These are phyloP conservation scores for Panurus biarmicus DNA, from an alignment of 2,113 vertebrate species.

Conservation along the genomic window DNA sequence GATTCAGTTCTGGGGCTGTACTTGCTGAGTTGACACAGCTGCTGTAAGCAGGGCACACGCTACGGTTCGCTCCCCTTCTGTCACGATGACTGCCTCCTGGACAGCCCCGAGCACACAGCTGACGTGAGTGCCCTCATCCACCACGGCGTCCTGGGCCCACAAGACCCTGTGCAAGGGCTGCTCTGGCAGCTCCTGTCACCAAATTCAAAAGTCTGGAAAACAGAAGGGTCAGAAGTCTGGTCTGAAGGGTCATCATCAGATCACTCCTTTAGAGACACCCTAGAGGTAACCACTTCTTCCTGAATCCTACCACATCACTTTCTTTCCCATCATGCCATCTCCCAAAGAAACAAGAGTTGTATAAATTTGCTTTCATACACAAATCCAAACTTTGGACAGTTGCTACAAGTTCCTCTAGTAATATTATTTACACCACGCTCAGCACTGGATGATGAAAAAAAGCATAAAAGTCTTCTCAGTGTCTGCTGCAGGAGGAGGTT, in stretches of 20 bases:
- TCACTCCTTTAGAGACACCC: background rate
- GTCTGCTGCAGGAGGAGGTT: background rate
- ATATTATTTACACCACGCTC: background rate
- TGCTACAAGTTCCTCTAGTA: background rate
- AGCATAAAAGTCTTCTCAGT: background rate
- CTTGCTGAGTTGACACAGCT: background rate
- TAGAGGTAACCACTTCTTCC: background rate
- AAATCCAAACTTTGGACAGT: background rate
- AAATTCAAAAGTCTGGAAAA: background rate
- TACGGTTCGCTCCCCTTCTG: fast-evolving
- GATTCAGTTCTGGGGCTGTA: background rate
- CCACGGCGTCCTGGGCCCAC: fast-evolving
- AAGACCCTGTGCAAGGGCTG: background rate
- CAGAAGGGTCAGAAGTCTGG: background rate
- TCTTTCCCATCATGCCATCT: background rate
- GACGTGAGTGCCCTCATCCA: background rate
- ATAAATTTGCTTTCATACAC: background rate
- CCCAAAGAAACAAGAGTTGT: background rate
- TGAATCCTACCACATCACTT: background rate
- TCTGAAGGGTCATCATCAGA: background rate
- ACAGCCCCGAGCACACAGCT: fast-evolving
- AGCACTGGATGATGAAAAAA: background rate
- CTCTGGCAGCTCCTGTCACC: background rate
- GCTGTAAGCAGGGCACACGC: background rate
- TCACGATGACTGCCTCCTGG: background rate